Evolutionary conservation across 2,113 vertebrate genomes (phyloP), one percentile per base, ranked within the genome.

Genomic region (Plestiodon gilberti): DNA sequence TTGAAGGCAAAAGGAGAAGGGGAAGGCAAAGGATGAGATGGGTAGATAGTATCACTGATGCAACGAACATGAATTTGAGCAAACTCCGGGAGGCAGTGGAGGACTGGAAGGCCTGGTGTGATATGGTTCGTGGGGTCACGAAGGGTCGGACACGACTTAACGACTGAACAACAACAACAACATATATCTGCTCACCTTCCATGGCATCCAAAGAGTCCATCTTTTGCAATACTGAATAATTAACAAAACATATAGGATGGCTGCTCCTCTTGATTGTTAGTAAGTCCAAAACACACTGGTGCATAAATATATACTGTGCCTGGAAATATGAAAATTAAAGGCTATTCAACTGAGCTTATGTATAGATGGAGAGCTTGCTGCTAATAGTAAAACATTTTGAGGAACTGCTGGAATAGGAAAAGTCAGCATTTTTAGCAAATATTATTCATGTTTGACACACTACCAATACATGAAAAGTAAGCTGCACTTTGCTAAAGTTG

Each of bases 121-220:
- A n/a, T n/a, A n/a, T n/a, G n/a, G n/a, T n/a, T n/a, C n/a, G n/a
- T n/a, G n/a, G n/a, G n/a, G n/a, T n/a, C n/a, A n/a, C n/a, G n/a
- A n/a, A n/a, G n/a, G n/a, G n/a, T n/a, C n/a, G n/a, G n/a, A n/a
- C n/a, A n/a, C n/a, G n/a, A n/a, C n/a, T n/a, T n/a, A n/a, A n/a
- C n/a, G n/a, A n/a, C n/a, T n/a, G n/a, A n/a, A n/a, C n/a, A n/a
- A n/a, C n/a, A n/a, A n/a, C n/a, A n/a, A n/a, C n/a, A n/a, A n/a
- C n/a, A n/a, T n/a, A n/a, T n/a, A n/a, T n/a, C n/a, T 90, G 61
- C 90, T 96, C 97, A 99, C 99, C 99, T 97, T 99, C 99, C 98
- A 99, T 99, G 89, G 98, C 98, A 84, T 99, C 99, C 96, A 99
- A 90, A 52, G 99, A 99, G 95, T 99, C 99, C 98, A 99, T 99